Conservation (phyloP, 2,113 vertebrate species). For the Pongo abelii region DNA sequence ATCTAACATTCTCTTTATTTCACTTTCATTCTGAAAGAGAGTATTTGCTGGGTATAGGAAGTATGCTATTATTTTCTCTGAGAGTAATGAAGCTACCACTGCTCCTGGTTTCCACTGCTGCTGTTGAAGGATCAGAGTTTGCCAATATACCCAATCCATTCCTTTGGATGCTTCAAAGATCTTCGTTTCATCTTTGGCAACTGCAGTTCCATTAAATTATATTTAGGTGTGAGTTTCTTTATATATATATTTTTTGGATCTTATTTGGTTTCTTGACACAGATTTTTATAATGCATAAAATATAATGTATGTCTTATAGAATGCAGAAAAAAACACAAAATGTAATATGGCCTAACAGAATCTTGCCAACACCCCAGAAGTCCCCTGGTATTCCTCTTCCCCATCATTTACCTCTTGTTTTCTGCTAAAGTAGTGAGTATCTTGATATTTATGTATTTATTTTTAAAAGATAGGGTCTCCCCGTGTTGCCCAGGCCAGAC, state of each 20-base stretch:
- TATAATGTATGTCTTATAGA: not conserved
- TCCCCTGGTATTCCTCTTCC: not conserved
- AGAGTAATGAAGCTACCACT: not conserved
- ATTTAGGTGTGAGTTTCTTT: not conserved
- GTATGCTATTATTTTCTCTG: not conserved
- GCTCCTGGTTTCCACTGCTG: not conserved
- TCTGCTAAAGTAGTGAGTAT: not conserved
- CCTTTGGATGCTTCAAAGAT: not conserved
- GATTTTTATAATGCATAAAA: not conserved
- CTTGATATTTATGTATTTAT: not conserved
- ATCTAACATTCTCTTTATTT: not conserved
- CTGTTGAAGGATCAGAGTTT: not conserved
- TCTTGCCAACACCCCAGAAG: not conserved
- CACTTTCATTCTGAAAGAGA: not conserved
- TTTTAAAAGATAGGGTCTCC: not conserved
- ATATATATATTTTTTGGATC: not conserved
- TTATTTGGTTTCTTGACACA: not conserved
- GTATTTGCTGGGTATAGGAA: not conserved
- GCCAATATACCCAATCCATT: not conserved
- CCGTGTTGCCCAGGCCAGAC: not conserved
- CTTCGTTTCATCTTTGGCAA: not conserved
- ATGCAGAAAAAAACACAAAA: not conserved
- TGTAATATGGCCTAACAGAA: not conserved
- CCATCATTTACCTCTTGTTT: not conserved
- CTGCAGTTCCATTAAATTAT: not conserved